phyloP scores from a whole-genome alignment of 2,113 vertebrate genomes.

The Excalfactoria chinensis region DNA sequence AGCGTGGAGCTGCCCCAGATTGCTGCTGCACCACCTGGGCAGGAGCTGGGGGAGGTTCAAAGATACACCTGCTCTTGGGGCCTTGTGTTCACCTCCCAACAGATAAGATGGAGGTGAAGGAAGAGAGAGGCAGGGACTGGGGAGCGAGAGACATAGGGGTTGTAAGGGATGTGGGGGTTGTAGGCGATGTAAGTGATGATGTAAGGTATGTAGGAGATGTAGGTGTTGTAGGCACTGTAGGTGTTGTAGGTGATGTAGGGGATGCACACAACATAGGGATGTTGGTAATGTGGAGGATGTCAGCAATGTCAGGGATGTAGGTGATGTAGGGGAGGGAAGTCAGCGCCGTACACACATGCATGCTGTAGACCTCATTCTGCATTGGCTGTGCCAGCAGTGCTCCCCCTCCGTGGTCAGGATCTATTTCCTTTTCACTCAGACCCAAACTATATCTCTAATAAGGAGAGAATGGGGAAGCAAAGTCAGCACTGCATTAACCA shows the following conservation, averaged over 20 bases:
- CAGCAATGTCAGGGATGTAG: background rate
- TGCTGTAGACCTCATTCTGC: background rate
- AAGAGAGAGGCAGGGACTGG: background rate
- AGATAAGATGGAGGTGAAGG: background rate
- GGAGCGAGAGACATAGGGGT: background rate
- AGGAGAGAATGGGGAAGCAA: background rate
- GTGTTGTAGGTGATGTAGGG: too few relatives aligned
- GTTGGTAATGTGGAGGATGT: background rate
- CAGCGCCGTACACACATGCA: rapidly evolving
- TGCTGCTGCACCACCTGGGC: background rate
- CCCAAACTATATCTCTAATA: constrained; percentile 15
- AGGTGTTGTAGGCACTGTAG: too few relatives aligned
- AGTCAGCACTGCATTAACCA: background rate
- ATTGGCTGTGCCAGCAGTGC: background rate
- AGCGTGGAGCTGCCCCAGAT: background rate
- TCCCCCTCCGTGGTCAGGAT: background rate
- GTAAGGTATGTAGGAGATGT: too few relatives aligned
- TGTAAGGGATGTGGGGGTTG: too few relatives aligned
- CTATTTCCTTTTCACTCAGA: background rate
- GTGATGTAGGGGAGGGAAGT: background rate
- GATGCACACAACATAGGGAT: too few relatives aligned
- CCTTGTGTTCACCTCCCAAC: background rate
- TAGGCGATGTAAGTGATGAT: too few relatives aligned
- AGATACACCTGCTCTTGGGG: constrained; percentile 1
- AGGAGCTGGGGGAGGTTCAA: background rate